These are phyloP conservation scores for Lycocerus yunnanus DNA, from an alignment of 2,888 invertebrate species.

Conservation along the genomic window DNA sequence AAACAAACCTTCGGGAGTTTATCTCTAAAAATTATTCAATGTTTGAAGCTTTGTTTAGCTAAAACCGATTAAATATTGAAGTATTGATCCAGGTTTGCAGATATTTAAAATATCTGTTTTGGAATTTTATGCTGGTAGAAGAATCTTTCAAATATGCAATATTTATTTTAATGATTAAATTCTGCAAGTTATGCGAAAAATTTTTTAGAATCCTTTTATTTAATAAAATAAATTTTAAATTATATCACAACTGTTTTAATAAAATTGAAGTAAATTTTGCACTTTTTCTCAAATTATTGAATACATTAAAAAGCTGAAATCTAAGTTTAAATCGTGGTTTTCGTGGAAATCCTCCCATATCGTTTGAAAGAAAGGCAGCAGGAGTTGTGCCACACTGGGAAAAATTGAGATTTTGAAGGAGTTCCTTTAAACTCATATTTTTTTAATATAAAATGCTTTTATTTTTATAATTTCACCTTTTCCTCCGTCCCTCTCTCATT, in stretches of 20 bases:
- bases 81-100: neutral
- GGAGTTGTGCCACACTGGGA: too few species aligned
- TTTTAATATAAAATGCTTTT: too few species aligned
- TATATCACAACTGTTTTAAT: neutral
- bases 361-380: too few species aligned
- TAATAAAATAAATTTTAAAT: neutral
- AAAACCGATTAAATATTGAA: neutral
- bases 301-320: neutral
- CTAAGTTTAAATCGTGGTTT: neutral
- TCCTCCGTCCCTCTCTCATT: too few species aligned
- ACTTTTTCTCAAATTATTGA: neutral
- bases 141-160: neutral
- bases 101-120: neutral
- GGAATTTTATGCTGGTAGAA: neutral
- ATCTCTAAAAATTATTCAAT: neutral
- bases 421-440: too few species aligned
- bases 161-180: neutral
- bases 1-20: neutral
- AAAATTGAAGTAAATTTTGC: neutral
- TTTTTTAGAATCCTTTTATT: neutral
- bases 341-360: too few species aligned
- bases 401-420: too few species aligned
- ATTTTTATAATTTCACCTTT: too few species aligned
- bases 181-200: neutral
- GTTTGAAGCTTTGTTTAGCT: neutral